Conservation (phyloP, 2,113 vertebrate species). For the Solenodon paradoxus region DNA sequence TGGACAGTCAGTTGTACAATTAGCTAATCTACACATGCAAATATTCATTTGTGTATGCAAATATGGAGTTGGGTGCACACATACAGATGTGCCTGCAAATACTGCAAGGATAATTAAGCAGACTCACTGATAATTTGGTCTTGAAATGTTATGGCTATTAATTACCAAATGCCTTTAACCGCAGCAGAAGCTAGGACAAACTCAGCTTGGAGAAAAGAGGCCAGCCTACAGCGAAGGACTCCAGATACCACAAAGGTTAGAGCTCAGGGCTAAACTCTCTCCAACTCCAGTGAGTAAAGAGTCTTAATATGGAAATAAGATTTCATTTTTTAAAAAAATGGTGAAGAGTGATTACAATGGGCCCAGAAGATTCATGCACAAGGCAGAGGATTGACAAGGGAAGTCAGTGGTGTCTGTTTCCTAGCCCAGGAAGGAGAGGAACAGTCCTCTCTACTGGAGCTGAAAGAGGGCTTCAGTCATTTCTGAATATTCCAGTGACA, state of each 20-base stretch:
- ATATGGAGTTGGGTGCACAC: constrained; percentile 63
- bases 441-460: accelerated
- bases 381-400: background rate
- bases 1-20: constrained; percentile 74
- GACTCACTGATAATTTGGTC: constrained; percentile 50
- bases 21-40: constrained; percentile 78
- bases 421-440: background rate
- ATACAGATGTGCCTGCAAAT: constrained; percentile 61
- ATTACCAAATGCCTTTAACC: constrained; percentile 51
- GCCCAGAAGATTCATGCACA: background rate
- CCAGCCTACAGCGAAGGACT: background rate
- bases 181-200: background rate
- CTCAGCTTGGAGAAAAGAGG: background rate
- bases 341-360: background rate
- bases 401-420: accelerated
- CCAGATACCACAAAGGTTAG: background rate
- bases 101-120: constrained; percentile 69
- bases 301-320: background rate
- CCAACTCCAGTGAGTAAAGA: background rate
- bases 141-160: constrained; percentile 65
- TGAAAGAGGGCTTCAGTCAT: background rate
- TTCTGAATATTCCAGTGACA: accelerated
- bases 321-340: background rate
- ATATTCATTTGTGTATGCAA: constrained; percentile 79
- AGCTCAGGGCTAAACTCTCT: background rate